Evolutionary conservation across 2,113 vertebrate genomes (phyloP).

Genomic region (Eulacestoma nigropectus): DNA sequence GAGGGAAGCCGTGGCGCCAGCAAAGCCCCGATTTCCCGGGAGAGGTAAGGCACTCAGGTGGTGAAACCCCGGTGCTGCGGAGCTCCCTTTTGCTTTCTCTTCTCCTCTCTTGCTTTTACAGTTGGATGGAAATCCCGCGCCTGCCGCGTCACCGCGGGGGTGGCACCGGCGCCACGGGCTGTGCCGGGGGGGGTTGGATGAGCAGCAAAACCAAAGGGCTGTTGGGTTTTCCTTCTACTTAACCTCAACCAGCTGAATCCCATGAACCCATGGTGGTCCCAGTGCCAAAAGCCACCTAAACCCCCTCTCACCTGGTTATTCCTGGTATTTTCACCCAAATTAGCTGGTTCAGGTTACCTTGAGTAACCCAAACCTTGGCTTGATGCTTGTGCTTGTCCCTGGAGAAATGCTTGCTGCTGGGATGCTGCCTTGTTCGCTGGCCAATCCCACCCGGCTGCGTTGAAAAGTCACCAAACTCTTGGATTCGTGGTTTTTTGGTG

Average conservation of each 20-base stretch:
- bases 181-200: neutral
- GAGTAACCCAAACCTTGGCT: neutral
- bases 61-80: rapidly evolving
- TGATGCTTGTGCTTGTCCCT: neutral
- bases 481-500: neutral
- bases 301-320: neutral
- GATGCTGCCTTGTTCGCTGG: neutral
- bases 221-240: neutral
- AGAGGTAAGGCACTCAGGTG: rapidly evolving
- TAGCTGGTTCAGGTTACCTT: neutral
- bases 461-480: neutral
- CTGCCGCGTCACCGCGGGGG: rapidly evolving
- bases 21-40: rapidly evolving
- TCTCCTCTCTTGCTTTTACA: neutral
- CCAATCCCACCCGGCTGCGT: rapidly evolving
- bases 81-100: neutral
- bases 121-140: rapidly evolving
- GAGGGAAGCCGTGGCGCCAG: rapidly evolving
- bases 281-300: neutral
- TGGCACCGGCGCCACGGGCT: rapidly evolving
- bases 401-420: neutral
- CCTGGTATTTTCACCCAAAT: neutral
- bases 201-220: neutral
- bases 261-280: neutral
- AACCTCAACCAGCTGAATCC: neutral